Evolutionary conservation across 2,113 vertebrate species (phyloP).

Genomic region (Osmerus eperlanus): DNA sequence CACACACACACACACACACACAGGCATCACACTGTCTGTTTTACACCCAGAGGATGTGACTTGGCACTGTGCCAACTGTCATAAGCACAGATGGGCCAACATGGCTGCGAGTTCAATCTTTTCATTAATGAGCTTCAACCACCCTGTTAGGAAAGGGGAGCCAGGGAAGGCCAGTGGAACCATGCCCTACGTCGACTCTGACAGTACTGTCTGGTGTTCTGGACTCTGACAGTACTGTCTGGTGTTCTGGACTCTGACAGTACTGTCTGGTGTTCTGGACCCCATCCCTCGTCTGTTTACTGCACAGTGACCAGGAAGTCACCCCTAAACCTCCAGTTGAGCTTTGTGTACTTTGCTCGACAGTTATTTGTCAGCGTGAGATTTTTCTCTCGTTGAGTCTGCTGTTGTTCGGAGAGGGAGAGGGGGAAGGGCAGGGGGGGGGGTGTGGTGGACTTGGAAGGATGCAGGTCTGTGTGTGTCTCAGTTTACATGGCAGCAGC

Average conservation of each 20-base stretch:
- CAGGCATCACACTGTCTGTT: no score
- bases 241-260: not conserved
- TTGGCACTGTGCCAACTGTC: constrained; percentile 23
- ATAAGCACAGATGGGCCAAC: constrained; percentile 43
- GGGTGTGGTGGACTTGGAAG: no score
- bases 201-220: not conserved
- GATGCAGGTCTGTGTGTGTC: no score
- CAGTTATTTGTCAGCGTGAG: not conserved
- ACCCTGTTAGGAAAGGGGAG: not conserved
- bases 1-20: not conserved
- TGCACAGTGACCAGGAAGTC: no score
- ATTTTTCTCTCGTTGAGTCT: not conserved
- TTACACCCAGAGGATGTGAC: constrained; percentile 27
- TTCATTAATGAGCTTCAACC: constrained; percentile 24
- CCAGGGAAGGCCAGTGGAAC: not conserved
- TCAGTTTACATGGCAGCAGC: no score
- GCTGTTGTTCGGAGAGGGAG: not conserved
- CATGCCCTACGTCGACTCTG: not conserved
- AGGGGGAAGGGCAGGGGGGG: not conserved
- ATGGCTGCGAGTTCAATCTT: constrained; percentile 38
- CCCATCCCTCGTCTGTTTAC: no score
- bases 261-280: not conserved
- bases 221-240: not conserved
- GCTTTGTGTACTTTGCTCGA: not conserved
- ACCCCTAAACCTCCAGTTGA: not conserved